Evolutionary conservation across 2,888 invertebrate genomes (phyloP).

Genomic region (Pterostichus madidus): DNA sequence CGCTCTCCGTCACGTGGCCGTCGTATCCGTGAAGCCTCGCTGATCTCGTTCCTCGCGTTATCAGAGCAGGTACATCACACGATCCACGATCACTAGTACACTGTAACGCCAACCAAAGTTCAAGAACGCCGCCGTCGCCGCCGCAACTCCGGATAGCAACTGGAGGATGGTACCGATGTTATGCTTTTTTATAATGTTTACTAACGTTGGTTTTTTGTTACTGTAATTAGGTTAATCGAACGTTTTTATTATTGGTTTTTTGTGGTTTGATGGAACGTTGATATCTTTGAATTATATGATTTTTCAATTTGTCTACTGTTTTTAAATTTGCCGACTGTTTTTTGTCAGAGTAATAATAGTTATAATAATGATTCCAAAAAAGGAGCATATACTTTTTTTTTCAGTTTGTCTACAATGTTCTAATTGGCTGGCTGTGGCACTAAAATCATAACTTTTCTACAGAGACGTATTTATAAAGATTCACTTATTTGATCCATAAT

Average conservation of each 20-base stretch:
- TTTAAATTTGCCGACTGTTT: neutral
- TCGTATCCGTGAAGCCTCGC: slow-evolving; percentile 45
- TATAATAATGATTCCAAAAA: neutral
- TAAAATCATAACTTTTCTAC: too few relatives aligned
- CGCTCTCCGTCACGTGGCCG: slow-evolving; percentile 34
- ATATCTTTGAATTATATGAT: neutral
- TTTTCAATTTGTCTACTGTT: neutral
- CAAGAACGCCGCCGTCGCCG: slow-evolving; percentile 27
- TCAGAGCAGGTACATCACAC: slow-evolving; percentile 58
- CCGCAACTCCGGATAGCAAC: slow-evolving; percentile 4
- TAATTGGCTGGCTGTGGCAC: too few relatives aligned
- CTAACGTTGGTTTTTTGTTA: neutral
- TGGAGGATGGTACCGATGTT: neutral
- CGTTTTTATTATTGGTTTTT: neutral
- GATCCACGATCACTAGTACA: slow-evolving; percentile 26
- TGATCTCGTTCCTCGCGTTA: slow-evolving; percentile 52
- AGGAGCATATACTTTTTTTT: too few relatives aligned
- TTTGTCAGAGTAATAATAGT: neutral
- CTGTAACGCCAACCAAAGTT: slow-evolving; percentile 43
- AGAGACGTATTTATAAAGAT: too few relatives aligned
- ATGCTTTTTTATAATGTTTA: neutral
- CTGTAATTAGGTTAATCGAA: neutral
- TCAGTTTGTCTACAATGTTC: too few relatives aligned
- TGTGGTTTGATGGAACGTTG: neutral
- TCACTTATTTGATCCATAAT: too few relatives aligned